These are phyloP conservation scores for Cottoperca gobio DNA, from an alignment of 2,797 vertebrate species.

Conservation along the genomic window DNA sequence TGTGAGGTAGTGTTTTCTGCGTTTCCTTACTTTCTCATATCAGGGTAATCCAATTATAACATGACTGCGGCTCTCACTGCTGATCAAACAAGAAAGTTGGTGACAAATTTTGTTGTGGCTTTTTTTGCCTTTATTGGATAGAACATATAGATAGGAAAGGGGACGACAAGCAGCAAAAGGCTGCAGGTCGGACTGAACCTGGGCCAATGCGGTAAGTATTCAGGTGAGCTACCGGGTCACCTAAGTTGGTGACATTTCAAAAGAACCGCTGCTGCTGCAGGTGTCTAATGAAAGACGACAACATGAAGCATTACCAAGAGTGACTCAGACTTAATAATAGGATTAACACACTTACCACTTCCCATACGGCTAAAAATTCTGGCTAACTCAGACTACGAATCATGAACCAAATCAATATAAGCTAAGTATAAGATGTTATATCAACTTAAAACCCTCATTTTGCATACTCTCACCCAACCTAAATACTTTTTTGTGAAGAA, in stretches of 20 bases:
- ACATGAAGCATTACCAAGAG: not conserved
- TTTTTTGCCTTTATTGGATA: too few relatives aligned
- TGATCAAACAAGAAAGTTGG: not conserved
- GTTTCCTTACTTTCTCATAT: not conserved
- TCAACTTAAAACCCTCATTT: not conserved
- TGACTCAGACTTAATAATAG: too few relatives aligned
- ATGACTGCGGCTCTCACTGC: not conserved
- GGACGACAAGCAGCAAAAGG: too few relatives aligned
- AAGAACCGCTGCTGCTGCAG: not conserved
- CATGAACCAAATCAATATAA: not conserved
- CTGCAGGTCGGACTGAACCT: too few relatives aligned
- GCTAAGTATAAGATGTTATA: not conserved
- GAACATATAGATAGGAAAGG: too few relatives aligned
- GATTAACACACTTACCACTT: conserved; percentile 14
- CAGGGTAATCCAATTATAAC: not conserved
- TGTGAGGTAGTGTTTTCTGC: not conserved
- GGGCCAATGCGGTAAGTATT: too few relatives aligned
- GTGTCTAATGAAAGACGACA: not conserved
- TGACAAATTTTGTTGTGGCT: too few relatives aligned
- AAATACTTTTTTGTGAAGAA: not conserved
- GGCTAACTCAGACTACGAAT: not conserved
- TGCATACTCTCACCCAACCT: not conserved
- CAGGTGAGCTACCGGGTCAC: too few relatives aligned
- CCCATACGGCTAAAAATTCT: not conserved
- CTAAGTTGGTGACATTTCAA: not conserved